Evolutionary conservation across 2,113 vertebrate genomes (phyloP), one percentile per base, ranked within the genome.

Genomic region (Todiramphus chloris): DNA sequence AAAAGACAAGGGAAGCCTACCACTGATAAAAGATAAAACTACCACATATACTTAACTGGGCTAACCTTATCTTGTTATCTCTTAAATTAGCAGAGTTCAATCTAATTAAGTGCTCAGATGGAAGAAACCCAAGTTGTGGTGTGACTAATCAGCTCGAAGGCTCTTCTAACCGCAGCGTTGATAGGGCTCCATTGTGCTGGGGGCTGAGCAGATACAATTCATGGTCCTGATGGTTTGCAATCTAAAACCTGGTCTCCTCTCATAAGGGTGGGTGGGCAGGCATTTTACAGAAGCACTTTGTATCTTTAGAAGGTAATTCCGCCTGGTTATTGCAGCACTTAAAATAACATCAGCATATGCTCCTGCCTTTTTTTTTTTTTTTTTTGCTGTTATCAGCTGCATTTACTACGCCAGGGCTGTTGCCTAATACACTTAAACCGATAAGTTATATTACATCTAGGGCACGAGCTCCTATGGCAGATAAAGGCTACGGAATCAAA

Each of bases 31-130:
- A 92, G 96, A 93, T 83, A 96, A 95, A 89, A 59, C 46, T 35
- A 37, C 85, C 76, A 44, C 76, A 10, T 18, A 46, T 8, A 59
- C 53, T 95, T 89, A 82, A 87, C 86, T 24, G 37, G 58, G 83
- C 44, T 82, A 76, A 82, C 83, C 74, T 94, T 95, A 96, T 93
- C 96, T 94, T 92, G 94, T 96, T 94, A 95, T 92, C 96, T 89
- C 89, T 89, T 84, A 93, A 96, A 94, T 96, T 95, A 96, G 92
- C 85, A 92, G 88, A 51, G 79, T 74, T 95, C 92, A 93, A 96
- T 89, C 94, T 95, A 94, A 96, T 96, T 95, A 96, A 96, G 95
- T 58, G 89, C 80, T 94, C 69, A 53, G 62, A 73, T 92, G 95
- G 92, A 94, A 64, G 86, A 75, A 94, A 58, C 80, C 86, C 95